These are phyloP conservation scores for Peucedramus taeniatus DNA, from an alignment of 2,113 vertebrate species.

Conservation along the genomic window DNA sequence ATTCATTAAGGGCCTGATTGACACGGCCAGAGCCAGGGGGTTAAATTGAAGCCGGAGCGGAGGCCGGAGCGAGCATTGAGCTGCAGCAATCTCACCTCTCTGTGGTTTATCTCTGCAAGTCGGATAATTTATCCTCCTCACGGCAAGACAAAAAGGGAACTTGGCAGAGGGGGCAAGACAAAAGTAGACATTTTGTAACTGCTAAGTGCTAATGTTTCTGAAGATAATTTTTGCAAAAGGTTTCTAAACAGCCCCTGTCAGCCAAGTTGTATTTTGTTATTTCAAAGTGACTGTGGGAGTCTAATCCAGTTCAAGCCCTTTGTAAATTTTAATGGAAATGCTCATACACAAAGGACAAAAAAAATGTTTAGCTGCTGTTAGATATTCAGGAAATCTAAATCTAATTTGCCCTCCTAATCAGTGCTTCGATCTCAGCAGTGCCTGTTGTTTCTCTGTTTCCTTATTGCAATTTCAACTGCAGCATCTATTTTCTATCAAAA, in stretches of 20 bases:
- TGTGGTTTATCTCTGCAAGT: constrained; percentile 64
- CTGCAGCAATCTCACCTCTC: constrained; percentile 65
- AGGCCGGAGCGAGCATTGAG: constrained; percentile 54
- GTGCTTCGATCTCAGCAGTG: not conserved
- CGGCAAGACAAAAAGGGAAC: constrained; percentile 59
- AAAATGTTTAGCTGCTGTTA: constrained; percentile 31
- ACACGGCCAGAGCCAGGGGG: constrained; percentile 55
- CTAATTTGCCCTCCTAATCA: constrained; percentile 55
- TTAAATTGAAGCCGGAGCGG: constrained; percentile 22
- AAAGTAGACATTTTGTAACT: constrained; percentile 65
- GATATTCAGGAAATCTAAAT: constrained; percentile 57
- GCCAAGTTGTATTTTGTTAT: constrained; percentile 56
- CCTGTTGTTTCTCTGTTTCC: constrained; percentile 5
- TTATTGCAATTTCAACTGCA: not conserved
- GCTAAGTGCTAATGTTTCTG: constrained; percentile 63
- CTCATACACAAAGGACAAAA: constrained; percentile 57
- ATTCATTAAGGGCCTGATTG: constrained; percentile 65
- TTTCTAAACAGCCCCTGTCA: constrained; percentile 67
- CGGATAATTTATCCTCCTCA: constrained; percentile 69
- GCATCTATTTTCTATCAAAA: not conserved
- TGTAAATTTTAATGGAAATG: constrained; percentile 58
- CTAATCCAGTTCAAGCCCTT: constrained; percentile 61
- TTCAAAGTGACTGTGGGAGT: constrained; percentile 61
- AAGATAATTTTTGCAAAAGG: constrained; percentile 61
- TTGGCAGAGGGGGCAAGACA: constrained; percentile 67